A percentile compares a stretch with the other conserved stretches of the same genome.
These are phyloP conservation scores for Halesus radiatus DNA, from an alignment of 1,140 invertebrate genomes.

Conservation along the genomic window DNA sequence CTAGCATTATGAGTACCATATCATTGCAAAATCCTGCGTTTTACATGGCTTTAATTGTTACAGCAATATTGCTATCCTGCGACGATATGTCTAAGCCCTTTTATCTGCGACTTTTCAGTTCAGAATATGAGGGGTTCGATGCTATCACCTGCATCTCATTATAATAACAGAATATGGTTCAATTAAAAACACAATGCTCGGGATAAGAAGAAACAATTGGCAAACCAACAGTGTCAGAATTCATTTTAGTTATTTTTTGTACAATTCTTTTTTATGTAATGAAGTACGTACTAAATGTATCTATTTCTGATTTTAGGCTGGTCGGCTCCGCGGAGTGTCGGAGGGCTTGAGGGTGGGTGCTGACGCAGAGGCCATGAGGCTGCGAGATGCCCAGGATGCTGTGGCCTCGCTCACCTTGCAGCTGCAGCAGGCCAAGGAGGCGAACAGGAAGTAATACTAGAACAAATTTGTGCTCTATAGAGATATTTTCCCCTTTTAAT, in stretches of 20 bases:
- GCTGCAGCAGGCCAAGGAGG: slow-evolving; percentile 71
- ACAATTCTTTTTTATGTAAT: neutral
- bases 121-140: too few species aligned
- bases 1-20: too few species aligned
- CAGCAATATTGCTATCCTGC: too few species aligned
- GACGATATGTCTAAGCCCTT: too few species aligned
- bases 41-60: too few species aligned
- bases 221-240: neutral
- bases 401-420: slow-evolving; percentile 73
- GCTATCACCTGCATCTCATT: too few species aligned
- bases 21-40: too few species aligned
- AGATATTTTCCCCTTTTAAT: too few species aligned
- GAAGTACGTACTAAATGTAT: neutral
- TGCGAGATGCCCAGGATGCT: slow-evolving; percentile 70
- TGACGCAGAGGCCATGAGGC: slow-evolving; percentile 69
- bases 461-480: too few species aligned
- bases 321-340: slow-evolving; percentile 65
- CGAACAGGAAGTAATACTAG: slow-evolving; percentile 62
- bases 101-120: too few species aligned
- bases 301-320: slow-evolving; percentile 60
- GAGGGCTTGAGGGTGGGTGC: slow-evolving; percentile 73
- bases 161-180: too few species aligned
- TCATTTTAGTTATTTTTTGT: neutral
- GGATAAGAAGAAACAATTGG: neutral
- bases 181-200: neutral